These are phyloP conservation scores for Promerops cafer DNA, from an alignment of 2,113 vertebrate species.

Conservation along the genomic window DNA sequence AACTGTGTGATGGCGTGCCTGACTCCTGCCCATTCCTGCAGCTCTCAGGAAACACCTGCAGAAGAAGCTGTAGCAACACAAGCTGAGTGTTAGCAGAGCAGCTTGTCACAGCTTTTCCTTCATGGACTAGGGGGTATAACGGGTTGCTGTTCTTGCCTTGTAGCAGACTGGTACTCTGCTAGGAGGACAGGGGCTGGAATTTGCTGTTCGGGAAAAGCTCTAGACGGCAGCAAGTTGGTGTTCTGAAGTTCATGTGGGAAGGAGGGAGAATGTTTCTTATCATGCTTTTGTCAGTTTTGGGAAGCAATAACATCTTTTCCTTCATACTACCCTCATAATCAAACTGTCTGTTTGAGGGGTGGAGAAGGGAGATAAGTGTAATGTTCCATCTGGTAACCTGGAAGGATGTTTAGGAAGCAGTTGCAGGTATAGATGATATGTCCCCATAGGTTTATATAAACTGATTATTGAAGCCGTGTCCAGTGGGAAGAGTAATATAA, in stretches of 20 bases:
- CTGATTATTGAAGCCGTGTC: not conserved
- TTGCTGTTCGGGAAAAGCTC: not conserved
- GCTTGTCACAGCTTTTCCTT: not conserved
- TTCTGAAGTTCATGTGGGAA: not conserved
- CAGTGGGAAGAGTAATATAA: not conserved
- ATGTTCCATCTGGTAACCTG: not conserved
- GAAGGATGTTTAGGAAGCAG: not conserved
- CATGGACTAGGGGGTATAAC: rapidly evolving
- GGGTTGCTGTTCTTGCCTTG: not conserved
- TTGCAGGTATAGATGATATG: not conserved
- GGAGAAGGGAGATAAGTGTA: not conserved
- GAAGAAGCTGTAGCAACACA: not conserved
- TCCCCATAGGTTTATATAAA: not conserved
- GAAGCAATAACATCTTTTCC: not conserved
- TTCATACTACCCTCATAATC: not conserved
- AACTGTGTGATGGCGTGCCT: not conserved
- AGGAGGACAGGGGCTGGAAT: not conserved
- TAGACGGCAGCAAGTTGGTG: not conserved
- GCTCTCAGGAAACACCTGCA: not conserved
- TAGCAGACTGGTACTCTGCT: not conserved
- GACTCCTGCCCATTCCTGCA: not conserved
- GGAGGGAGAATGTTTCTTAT: not conserved
- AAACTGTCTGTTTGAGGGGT: not conserved
- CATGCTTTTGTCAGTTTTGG: not conserved
- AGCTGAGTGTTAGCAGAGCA: not conserved